Evolutionary conservation across 1,140 invertebrate species (phyloP).

Genomic region (Eurytemora carolleeae): DNA sequence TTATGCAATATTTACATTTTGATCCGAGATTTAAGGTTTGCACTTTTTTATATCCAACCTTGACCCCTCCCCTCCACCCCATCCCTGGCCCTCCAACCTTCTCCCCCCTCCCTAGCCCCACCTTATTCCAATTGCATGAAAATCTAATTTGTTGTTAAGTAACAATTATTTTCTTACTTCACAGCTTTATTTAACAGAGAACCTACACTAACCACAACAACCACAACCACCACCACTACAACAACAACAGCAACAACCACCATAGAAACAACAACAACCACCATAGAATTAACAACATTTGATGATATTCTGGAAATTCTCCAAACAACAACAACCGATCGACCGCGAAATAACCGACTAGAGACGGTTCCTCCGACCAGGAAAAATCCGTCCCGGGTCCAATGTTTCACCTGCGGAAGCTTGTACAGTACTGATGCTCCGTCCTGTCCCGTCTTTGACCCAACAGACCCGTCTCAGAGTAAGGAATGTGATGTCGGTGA

Average conservation of each 20-base stretch:
- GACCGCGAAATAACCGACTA: no score
- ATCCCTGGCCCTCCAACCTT: not conserved
- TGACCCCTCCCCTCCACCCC: no score
- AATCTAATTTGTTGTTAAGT: no score
- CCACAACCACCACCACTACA: not conserved
- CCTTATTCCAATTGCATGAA: not conserved
- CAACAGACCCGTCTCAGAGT: not conserved
- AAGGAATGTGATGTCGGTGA: slow-evolving; percentile 5
- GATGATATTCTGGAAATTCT: no score
- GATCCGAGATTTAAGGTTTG: no score
- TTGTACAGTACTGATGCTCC: slow-evolving; percentile 11
- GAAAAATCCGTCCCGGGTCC: slow-evolving; percentile 1
- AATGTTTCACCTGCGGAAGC: slow-evolving; percentile 13
- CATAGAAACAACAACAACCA: not conserved
- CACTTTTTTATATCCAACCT: no score
- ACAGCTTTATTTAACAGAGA: no score
- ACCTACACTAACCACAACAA: slow-evolving; percentile 3
- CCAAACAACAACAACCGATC: not conserved
- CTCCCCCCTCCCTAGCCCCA: not conserved
- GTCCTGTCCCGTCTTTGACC: slow-evolving; percentile 2
- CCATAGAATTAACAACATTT: no score
- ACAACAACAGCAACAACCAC: not conserved
- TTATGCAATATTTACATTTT: no score
- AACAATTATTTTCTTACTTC: no score
- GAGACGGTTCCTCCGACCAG: no score